A percentile compares a stretch with the other conserved stretches of the same genome.
These are phyloP conservation scores for Cheilosia scutellata DNA, from an alignment of 2,888 invertebrate species.

Conservation along the genomic window DNA sequence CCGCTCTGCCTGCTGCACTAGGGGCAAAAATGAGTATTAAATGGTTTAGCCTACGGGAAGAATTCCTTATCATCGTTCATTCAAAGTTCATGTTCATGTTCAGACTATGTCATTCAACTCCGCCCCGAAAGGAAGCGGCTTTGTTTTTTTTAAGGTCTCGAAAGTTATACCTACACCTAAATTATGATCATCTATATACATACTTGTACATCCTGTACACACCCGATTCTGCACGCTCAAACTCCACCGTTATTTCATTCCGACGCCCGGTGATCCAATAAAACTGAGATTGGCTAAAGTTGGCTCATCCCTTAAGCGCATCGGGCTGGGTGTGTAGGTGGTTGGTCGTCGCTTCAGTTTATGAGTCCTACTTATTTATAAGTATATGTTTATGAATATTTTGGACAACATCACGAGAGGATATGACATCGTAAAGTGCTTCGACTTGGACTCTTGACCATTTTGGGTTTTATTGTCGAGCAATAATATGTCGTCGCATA, in stretches of 20 bases:
- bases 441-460: conserved; percentile 48
- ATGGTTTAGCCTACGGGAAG: conserved; percentile 41
- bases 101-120: conserved; percentile 70
- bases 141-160: conserved; percentile 53
- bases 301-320: conserved; percentile 66
- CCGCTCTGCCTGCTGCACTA: conserved; percentile 5
- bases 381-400: conserved; percentile 65
- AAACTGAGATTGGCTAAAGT: conserved; percentile 72
- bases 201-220: conserved; percentile 15
- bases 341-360: conserved; percentile 52
- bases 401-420: conserved; percentile 41
- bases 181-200: conserved; percentile 61
- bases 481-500: conserved; percentile 62
- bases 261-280: conserved; percentile 59
- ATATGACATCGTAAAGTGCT: conserved; percentile 53
- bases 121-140: conserved; percentile 34
- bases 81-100: conserved; percentile 67
- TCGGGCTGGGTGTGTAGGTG: conserved; percentile 7
- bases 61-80: conserved; percentile 62
- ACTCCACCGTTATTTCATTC: conserved; percentile 11
- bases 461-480: conserved; percentile 58
- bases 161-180: conserved; percentile 61
- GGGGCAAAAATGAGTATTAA: conserved; percentile 40
- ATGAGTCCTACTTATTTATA: conserved; percentile 53
- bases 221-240: conserved; percentile 34